Evolutionary conservation across 2,113 vertebrate species (phyloP), one percentile per base, ranked within the genome.

Genomic region (Cricetomys ansorgei): DNA sequence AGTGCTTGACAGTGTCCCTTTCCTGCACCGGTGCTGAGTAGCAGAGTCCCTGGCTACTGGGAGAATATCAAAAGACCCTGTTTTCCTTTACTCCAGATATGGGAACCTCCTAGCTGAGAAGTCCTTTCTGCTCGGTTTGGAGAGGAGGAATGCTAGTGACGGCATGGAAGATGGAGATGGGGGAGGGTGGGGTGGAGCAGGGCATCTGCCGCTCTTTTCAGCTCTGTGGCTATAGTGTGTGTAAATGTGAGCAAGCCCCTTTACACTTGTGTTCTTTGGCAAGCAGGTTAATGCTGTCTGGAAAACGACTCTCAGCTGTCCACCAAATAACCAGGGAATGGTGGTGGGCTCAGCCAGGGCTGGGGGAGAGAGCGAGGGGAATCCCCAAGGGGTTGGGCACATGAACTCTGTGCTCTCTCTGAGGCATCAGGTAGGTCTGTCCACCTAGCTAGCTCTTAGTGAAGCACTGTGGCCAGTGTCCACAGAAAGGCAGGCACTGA

Each of bases 31-130:
- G 15, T 9, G 72, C 73, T 50, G 72, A 50, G n/a, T 12, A 29
- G 53, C 77, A 29, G 45, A 87, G 70, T 21, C 57, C 2, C 45
- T 31, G 15, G 31, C 53, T n/a, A 34, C 13, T 0, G 27, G 70
- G 43, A 65, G 45, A 90, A 53, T 6, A 23, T 7, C 40, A 16
- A 67, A 64, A 43, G 53, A 57, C 17, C 25, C 0, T 15, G 40
- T 80, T 94, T 85, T 83, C 94, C 29, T 17, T 31, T 48, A 62
- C 85, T 92, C 45, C 34, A 34, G 80, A 48, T 48, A 31, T 59
- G 70, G 67, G 67, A 67, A 48, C 25, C 50, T 79, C 81, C 12
- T 64, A 55, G 48, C 62, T 23, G 8, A 88, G 23, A 72, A 70
- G 65, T 15, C 64, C 19, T 34, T 48, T 6, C 7, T 45, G 50